Conservation (phyloP, 2,888 invertebrate genomes). For the Diadegma fenestrale region DNA sequence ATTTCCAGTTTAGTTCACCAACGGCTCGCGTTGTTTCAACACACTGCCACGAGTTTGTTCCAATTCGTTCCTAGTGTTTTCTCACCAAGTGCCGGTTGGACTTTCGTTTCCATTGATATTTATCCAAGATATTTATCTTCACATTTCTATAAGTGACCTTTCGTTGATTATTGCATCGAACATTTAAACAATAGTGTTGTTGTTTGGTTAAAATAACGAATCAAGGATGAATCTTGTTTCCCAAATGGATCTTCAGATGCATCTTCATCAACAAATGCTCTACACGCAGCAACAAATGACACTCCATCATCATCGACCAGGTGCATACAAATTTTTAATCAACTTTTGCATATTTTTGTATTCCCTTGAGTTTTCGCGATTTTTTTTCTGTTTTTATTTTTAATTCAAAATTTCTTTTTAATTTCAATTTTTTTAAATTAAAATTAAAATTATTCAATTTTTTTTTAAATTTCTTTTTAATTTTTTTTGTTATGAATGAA, state of each 20-base stretch:
- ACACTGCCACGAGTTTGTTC: conserved; percentile 21
- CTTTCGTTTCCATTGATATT: conserved; percentile 7
- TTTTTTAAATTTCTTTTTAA: no score
- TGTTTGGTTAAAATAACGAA: conserved; percentile 16
- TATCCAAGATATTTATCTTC: no score
- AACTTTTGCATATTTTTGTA: not conserved
- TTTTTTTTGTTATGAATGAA: no score
- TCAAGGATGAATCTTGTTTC: conserved; percentile 72
- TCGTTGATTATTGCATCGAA: not conserved
- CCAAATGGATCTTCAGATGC: conserved; percentile 73
- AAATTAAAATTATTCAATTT: no score
- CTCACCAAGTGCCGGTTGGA: conserved; percentile 25
- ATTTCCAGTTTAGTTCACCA: conserved; percentile 58
- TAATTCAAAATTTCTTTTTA: no score
- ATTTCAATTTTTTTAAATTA: no score
- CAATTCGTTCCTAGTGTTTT: conserved; percentile 15
- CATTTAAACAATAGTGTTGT: conserved; percentile 42
- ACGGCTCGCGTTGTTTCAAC: conserved; percentile 56
- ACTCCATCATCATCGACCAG: conserved; percentile 71
- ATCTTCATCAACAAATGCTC: conserved; percentile 74
- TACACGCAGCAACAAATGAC: conserved; percentile 74
- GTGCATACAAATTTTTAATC: conserved; percentile 34
- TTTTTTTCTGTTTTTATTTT: no score
- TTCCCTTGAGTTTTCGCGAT: no score
- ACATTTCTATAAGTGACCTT: conserved; percentile 45